Evolutionary conservation across 2,888 invertebrate genomes (phyloP), one percentile per base, ranked within the genome.

Genomic region (Calliphora vomitoria): DNA sequence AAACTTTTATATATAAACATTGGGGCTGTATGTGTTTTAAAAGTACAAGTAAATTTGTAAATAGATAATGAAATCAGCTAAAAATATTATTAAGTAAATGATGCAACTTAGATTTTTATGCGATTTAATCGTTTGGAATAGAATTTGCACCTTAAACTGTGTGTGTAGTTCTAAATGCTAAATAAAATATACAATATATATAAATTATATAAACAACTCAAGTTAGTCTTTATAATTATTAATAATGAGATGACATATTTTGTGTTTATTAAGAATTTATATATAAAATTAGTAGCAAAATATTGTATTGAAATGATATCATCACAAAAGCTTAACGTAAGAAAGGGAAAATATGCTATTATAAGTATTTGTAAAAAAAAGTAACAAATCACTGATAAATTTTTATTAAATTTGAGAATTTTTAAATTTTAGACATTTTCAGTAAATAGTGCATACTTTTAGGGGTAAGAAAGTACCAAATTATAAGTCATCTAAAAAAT

Each of bases 61-160:
- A 66, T 25, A 66, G 41, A 66, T 11, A 71, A 69, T 69, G 79
- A 79, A 79, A 79, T 79, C 79, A 79, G 60, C 69, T 20, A 50
- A 47, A 58, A 15, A 11, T 4, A 18, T 2, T 35, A 35, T 25
- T 62, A 47, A 20, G n/a, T 74, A 44, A 76, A 75, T 76, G 76
- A 76, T 69, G 82, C 62, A 76, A 76, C 69, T 83, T 53, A 10
- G 20, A 64, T 71, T 31, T 38, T 47, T 20, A 64, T 66, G 25
- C 13, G 11, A 38, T 8, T 68, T 80, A 2, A 62, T 44, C 5
- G 10, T 20, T 18, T 11, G 8, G 4, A 72, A 44, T 31, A 31
- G 18, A 64, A 74, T 11, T 58, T 68, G 47, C 60, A 69, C 60
- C 69, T 75, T 50, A 75, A 58, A 38, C 47, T 71, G 10, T 8